A percentile compares a stretch with the other conserved stretches of the same genome.
phyloP scores from a whole-genome alignment of 1,140 invertebrate genomes.

The Cheumatopsyche charites region DNA sequence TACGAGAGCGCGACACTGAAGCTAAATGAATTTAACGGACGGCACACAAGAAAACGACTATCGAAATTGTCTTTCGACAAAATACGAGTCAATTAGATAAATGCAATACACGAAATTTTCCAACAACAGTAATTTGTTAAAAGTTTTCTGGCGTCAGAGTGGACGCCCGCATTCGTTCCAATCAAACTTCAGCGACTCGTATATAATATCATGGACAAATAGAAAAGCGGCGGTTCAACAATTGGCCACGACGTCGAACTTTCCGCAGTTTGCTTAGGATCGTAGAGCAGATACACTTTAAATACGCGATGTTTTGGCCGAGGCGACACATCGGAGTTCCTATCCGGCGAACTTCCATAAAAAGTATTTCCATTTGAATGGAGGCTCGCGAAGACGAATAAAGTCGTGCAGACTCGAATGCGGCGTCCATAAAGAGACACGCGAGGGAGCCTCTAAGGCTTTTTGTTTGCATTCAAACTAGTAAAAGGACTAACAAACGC shows the following conservation, averaged over 20 bases:
- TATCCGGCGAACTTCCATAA: slow-evolving; percentile 22
- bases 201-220: slow-evolving; percentile 16
- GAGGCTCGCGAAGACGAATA: slow-evolving; percentile 23
- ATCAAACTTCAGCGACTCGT: slow-evolving; percentile 19
- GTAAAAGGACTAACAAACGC: slow-evolving; percentile 20
- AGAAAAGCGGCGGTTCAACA: not conserved
- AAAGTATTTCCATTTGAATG: slow-evolving; percentile 38
- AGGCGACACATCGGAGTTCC: slow-evolving; percentile 28
- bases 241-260: slow-evolving; percentile 18
- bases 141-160: slow-evolving; percentile 22
- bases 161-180: slow-evolving; percentile 31
- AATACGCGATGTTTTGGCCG: slow-evolving; percentile 30
- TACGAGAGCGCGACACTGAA: not conserved
- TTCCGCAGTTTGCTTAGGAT: slow-evolving; percentile 26
- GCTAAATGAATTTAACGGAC: not conserved
- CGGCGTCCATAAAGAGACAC: slow-evolving; percentile 18
- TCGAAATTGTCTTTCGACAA: no score
- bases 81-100: no score
- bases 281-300: slow-evolving; percentile 12
- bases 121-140: not conserved
- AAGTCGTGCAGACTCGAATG: not conserved
- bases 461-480: slow-evolving; percentile 21
- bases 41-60: not conserved
- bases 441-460: slow-evolving; percentile 1
- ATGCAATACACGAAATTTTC: no score